phyloP scores from a whole-genome alignment of 2,888 invertebrate species.

The Ophioninae sp. region DNA sequence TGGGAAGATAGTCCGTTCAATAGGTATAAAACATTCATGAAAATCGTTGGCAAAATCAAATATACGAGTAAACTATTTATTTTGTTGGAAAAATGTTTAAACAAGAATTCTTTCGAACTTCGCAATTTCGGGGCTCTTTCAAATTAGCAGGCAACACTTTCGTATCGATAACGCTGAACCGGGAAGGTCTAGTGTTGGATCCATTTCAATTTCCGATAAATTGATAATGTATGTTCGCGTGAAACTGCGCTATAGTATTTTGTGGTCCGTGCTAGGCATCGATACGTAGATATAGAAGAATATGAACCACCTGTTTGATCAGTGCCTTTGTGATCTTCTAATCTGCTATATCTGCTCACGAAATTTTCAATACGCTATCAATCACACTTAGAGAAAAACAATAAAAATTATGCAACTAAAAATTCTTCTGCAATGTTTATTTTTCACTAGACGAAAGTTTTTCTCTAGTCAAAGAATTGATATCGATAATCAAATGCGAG shows the following conservation, averaged over 20 bases:
- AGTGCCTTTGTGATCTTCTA: conserved; percentile 17
- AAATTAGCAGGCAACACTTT: neutral
- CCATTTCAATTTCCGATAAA: neutral
- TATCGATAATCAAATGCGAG: neutral
- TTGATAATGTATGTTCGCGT: neutral
- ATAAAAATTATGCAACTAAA: neutral
- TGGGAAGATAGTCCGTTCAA: neutral
- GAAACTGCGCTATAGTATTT: neutral
- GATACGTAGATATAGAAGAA: conserved; percentile 8
- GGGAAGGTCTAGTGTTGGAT: no score
- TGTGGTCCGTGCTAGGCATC: neutral
- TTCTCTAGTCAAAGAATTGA: neutral
- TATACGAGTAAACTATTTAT: neutral
- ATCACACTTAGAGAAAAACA: neutral
- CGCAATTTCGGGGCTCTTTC: neutral
- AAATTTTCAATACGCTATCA: neutral
- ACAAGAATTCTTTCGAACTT: neutral
- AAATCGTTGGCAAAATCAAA: neutral
- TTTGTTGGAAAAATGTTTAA: neutral
- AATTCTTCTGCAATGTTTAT: neutral
- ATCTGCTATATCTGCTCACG: neutral
- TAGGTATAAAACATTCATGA: neutral
- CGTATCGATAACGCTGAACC: neutral
- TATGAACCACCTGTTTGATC: conserved; percentile 52
- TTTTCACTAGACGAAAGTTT: neutral